Percentiles rank a stretch among this genome's conserved stretches.
Evolutionary conservation across 1,140 invertebrate species (phyloP).

Genomic region (Latrodectus geometricus): DNA sequence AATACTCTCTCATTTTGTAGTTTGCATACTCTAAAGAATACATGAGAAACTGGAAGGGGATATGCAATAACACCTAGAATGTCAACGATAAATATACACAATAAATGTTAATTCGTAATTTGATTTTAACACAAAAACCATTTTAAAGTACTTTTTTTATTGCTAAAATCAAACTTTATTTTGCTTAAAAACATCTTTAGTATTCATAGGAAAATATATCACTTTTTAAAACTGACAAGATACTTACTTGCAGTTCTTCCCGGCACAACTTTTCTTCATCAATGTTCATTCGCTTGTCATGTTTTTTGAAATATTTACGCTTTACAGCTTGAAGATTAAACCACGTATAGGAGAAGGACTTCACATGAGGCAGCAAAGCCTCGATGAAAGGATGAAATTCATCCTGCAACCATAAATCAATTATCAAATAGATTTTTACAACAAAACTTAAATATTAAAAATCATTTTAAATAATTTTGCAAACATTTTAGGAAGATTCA

Average conservation of each 20-base stretch:
- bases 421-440: conserved; percentile 64
- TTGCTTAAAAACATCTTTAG: too few species aligned
- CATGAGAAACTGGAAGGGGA: too few species aligned
- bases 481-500: background rate
- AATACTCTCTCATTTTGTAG: too few species aligned
- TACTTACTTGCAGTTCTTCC: conserved; percentile 92
- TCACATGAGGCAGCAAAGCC: conserved; percentile 98
- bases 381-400: conserved; percentile 99
- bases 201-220: background rate
- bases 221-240: background rate
- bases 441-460: background rate
- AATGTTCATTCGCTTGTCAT: conserved; percentile 99
- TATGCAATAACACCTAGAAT: too few species aligned
- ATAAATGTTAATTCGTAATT: too few species aligned
- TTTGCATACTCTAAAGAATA: too few species aligned
- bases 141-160: too few species aligned
- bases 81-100: too few species aligned
- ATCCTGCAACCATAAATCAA: conserved; percentile 80
- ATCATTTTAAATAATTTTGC: background rate
- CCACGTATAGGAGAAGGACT: conserved; percentile 99
- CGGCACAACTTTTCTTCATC: conserved; percentile 98
- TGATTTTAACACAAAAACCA: too few species aligned
- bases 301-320: conserved; percentile 99
- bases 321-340: conserved; percentile 99
- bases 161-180: too few species aligned